Evolutionary conservation across 2,113 vertebrate genomes (phyloP).

Genomic region (Grammomys dolichurus): DNA sequence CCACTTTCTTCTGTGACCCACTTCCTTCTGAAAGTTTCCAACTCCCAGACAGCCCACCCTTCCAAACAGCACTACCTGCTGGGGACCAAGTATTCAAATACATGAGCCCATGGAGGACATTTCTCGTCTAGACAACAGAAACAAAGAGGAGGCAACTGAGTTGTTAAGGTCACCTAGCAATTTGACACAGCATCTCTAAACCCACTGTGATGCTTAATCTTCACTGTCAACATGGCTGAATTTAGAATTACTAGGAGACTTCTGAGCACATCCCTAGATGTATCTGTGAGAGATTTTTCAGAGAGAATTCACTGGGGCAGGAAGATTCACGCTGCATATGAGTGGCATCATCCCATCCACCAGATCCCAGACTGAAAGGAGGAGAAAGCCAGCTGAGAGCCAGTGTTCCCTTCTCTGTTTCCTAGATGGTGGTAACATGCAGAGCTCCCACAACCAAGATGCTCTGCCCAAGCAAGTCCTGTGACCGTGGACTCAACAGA

Average conservation of each 20-base stretch:
- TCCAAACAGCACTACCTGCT: neutral
- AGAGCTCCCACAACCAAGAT: neutral
- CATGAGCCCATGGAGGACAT: too few relatives aligned
- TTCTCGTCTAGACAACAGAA: neutral
- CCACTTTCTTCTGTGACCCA: neutral
- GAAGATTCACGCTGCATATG: neutral
- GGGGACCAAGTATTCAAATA: neutral
- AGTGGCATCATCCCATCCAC: neutral
- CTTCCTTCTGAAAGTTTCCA: neutral
- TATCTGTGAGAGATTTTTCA: neutral
- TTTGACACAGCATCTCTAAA: neutral
- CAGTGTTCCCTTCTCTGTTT: neutral
- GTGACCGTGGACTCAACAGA: neutral
- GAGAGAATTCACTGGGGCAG: neutral
- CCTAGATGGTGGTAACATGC: neutral
- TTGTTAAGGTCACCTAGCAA: neutral
- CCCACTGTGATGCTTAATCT: neutral
- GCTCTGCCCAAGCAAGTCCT: neutral
- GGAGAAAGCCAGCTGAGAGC: neutral
- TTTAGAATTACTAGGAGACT: neutral
- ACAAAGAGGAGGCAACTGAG: slow-evolving; percentile 1
- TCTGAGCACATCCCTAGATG: neutral
- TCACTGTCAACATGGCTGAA: neutral
- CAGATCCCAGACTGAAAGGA: too few relatives aligned
- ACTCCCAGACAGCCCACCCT: neutral